Conservation (phyloP, 2,888 invertebrate genomes). For the Subacronicta megacephala region DNA sequence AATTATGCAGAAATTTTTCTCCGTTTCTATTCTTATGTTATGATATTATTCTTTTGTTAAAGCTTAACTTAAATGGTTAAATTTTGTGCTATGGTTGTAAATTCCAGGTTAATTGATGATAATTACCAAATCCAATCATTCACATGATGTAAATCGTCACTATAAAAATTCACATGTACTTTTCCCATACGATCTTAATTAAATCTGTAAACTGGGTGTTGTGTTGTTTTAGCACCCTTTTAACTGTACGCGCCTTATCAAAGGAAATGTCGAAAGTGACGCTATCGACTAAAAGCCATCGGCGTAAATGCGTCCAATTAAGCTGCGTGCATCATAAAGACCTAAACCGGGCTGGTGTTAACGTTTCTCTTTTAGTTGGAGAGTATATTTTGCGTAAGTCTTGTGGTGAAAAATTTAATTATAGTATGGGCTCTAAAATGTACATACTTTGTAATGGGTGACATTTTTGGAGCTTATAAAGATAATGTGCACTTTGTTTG, state of each 20-base stretch:
- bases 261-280: constrained; percentile 81
- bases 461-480: constrained; percentile 3
- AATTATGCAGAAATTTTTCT: no score
- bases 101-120: neutral
- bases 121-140: constrained; percentile 17
- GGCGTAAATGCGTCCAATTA: constrained; percentile 81
- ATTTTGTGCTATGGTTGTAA: no score
- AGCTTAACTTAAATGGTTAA: no score
- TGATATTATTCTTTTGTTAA: no score
- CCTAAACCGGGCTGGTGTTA: constrained; percentile 59
- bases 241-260: constrained; percentile 80
- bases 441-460: constrained; percentile 15
- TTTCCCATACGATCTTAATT: constrained; percentile 70
- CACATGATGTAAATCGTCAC: constrained; percentile 33
- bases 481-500: constrained; percentile 7
- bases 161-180: constrained; percentile 39
- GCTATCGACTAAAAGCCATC: constrained; percentile 78
- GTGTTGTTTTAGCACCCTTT: constrained; percentile 76
- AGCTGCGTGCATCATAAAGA: constrained; percentile 63
- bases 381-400: constrained; percentile 29
- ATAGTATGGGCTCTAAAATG: constrained; percentile 31
- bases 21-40: no score
- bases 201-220: constrained; percentile 71
- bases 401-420: constrained; percentile 41
- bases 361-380: constrained; percentile 55